A percentile compares a stretch with the other conserved stretches of the same genome.
phyloP scores from a whole-genome alignment of 2,888 invertebrate species.

The Nomada ruficornis region DNA sequence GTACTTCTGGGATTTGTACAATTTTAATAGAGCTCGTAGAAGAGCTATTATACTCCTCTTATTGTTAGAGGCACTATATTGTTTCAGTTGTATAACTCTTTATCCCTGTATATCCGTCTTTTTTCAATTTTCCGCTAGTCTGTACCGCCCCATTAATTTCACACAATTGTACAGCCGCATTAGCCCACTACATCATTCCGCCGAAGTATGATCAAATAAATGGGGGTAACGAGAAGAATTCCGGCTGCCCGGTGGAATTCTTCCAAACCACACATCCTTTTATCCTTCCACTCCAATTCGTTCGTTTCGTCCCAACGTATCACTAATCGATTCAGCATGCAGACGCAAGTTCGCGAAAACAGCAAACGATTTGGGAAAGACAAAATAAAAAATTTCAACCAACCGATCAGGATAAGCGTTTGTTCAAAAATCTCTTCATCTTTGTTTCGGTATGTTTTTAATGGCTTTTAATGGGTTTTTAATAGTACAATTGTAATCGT shows the following conservation, averaged over 20 bases:
- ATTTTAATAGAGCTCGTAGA: no score
- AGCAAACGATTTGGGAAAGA: neutral
- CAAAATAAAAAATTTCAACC: neutral
- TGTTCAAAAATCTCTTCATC: neutral
- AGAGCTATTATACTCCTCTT: no score
- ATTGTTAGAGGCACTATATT: no score
- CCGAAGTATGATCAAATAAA: slow-evolving; percentile 1
- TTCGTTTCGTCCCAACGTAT: neutral
- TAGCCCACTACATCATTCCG: neutral
- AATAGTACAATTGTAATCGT: neutral
- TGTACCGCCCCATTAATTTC: neutral
- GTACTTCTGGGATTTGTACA: no score
- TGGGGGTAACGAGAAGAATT: slow-evolving; percentile 1
- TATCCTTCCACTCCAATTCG: slow-evolving; percentile 4
- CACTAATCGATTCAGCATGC: slow-evolving; percentile 24
- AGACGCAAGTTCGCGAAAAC: neutral
- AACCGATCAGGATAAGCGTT: neutral
- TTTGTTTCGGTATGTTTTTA: slow-evolving; percentile 28
- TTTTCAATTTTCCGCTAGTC: neutral
- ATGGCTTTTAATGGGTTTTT: neutral
- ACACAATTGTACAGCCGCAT: neutral
- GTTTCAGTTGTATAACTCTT: no score
- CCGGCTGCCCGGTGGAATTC: slow-evolving; percentile 6
- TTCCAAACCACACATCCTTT: slow-evolving; percentile 18
- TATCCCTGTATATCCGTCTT: neutral